phyloP scores from a whole-genome alignment of 2,888 invertebrate species.

The Epirrita christyi region DNA sequence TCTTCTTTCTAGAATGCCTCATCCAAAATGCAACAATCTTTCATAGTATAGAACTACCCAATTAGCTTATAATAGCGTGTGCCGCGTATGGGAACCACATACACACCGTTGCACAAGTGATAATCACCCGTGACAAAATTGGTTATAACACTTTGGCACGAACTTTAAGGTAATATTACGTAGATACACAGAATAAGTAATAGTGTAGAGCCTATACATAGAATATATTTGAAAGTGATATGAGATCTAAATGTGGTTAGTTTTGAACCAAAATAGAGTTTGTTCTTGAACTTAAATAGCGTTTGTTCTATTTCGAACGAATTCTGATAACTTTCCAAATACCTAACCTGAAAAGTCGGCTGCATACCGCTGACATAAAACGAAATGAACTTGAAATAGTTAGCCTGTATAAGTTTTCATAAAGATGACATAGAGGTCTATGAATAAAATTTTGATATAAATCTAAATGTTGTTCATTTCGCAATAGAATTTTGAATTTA shows the following conservation, averaged over 20 bases:
- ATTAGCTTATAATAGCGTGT: conserved; percentile 69
- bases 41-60: conserved; percentile 41
- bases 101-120: conserved; percentile 67
- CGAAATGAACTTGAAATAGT: conserved; percentile 8
- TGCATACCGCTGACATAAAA: conserved; percentile 11
- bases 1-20: background rate
- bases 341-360: no score
- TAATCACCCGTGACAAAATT: conserved; percentile 75
- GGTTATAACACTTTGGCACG: conserved; percentile 46
- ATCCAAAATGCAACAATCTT: conserved; percentile 15
- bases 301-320: conserved; percentile 10
- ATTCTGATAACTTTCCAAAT: conserved; percentile 9
- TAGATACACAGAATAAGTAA: background rate
- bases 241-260: conserved; percentile 16
- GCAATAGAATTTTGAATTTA: no score
- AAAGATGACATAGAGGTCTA: no score
- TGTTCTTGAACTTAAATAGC: conserved; percentile 20
- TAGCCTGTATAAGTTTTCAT: background rate
- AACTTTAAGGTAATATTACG: conserved; percentile 28
- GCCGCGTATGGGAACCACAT: conserved; percentile 66
- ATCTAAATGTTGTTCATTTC: no score
- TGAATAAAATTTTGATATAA: no score
- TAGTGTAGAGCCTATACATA: conserved; percentile 3
- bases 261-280: conserved; percentile 21
- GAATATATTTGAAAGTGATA: conserved; percentile 19